A percentile compares a stretch with the other conserved stretches of the same genome.
These are phyloP conservation scores for Priocnemis perturbator DNA, from an alignment of 2,888 invertebrate species.

Conservation along the genomic window DNA sequence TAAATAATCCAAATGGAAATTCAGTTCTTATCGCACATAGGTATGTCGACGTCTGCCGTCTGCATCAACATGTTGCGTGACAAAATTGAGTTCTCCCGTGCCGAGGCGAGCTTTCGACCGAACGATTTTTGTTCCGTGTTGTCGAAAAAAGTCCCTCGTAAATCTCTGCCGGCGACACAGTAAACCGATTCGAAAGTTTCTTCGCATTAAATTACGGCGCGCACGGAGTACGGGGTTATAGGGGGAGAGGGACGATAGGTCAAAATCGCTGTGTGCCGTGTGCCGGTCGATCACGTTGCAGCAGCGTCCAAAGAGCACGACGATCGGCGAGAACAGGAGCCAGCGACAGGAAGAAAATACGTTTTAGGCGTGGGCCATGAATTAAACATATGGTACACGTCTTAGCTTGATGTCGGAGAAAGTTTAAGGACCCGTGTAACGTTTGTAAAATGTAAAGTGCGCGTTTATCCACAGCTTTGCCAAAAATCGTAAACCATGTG, in stretches of 20 bases:
- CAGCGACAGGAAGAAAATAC: constrained; percentile 57
- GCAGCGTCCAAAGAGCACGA: constrained; percentile 6
- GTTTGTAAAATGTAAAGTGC: constrained; percentile 1
- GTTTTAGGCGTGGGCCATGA: constrained; percentile 65
- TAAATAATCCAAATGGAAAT: too few relatives aligned
- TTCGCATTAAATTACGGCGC: constrained; percentile 4
- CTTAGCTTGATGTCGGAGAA: constrained; percentile 59
- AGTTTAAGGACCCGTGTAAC: constrained; percentile 54
- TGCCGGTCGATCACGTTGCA: constrained; percentile 12
- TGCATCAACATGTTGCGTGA: too few relatives aligned
- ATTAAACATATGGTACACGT: constrained; percentile 68
- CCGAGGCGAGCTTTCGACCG: background rate
- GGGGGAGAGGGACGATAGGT: constrained; percentile 9
- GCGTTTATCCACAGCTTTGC: background rate
- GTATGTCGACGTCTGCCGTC: too few relatives aligned
- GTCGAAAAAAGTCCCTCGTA: constrained; percentile 1
- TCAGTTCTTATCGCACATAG: too few relatives aligned
- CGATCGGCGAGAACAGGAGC: constrained; percentile 10
- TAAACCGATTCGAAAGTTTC: constrained; percentile 6
- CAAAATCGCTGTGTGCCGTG: constrained; percentile 4
- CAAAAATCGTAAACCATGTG: too few relatives aligned
- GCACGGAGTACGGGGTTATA: too few relatives aligned
- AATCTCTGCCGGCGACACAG: constrained; percentile 1
- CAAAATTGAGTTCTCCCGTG: background rate
- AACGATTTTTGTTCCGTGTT: constrained; percentile 1